phyloP scores from a whole-genome alignment of 2,797 vertebrate species.

The Hemibagrus guttatus region DNA sequence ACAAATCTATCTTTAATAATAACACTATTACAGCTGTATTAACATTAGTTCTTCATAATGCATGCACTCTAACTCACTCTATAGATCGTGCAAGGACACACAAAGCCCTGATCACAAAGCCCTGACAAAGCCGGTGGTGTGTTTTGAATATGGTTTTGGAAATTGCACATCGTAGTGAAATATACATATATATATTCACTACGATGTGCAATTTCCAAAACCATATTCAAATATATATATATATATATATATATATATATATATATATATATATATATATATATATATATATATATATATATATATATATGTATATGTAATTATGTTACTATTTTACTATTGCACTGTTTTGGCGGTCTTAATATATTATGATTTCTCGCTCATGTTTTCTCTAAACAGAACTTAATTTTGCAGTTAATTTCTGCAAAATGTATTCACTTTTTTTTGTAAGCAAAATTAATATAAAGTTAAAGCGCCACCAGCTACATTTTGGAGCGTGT shows the following conservation, averaged over 20 bases:
- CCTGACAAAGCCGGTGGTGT: neutral
- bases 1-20: neutral
- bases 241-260: too few species aligned
- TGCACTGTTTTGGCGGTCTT: neutral
- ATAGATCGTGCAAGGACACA: neutral
- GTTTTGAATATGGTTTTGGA: neutral
- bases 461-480: neutral
- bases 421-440: too few species aligned
- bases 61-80: neutral
- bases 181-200: too few species aligned
- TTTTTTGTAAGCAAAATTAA: neutral
- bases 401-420: too few species aligned
- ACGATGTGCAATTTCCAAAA: neutral
- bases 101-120: neutral
- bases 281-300: too few species aligned
- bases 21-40: neutral
- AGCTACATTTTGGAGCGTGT: neutral
- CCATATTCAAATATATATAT: neutral
- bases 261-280: too few species aligned
- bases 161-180: neutral
- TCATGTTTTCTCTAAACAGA: too few species aligned
- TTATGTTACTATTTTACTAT: too few species aligned
- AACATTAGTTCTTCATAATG: neutral
- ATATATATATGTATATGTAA: too few species aligned
- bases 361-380: neutral